Evolutionary conservation across 2,888 invertebrate genomes (phyloP).

Genomic region (Endomychus coccineus): DNA sequence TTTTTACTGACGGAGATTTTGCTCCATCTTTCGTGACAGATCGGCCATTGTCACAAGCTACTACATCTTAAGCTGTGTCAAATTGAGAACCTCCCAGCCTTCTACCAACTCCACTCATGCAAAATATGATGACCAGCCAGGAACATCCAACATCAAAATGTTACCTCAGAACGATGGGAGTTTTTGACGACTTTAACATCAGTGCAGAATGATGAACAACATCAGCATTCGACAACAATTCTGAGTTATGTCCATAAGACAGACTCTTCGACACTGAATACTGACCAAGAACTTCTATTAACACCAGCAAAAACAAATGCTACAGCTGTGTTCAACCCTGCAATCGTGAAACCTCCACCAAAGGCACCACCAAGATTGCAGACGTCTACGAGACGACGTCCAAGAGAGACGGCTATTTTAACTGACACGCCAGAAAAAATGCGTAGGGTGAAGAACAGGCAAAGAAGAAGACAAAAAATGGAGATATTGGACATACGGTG

Average conservation of each 20-base stretch:
- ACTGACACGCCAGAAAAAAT: constrained; percentile 2
- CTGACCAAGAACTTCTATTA: background rate
- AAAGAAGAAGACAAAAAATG: constrained; percentile 2
- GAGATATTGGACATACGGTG: background rate
- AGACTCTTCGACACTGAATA: background rate
- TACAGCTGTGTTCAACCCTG: constrained; percentile 6
- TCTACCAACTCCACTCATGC: background rate
- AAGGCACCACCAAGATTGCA: constrained; percentile 5
- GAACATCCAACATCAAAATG: no score
- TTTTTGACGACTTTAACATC: background rate
- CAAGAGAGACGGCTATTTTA: constrained; percentile 1
- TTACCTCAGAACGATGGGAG: no score
- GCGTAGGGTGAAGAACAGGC: constrained; percentile 6
- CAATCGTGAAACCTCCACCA: constrained; percentile 3
- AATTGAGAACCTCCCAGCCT: constrained; percentile 1
- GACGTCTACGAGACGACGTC: background rate
- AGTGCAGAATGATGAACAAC: background rate
- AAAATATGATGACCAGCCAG: no score
- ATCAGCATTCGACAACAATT: background rate
- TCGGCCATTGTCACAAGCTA: constrained; percentile 4
- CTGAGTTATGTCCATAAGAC: no score
- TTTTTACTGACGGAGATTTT: constrained; percentile 4
- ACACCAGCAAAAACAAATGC: background rate
- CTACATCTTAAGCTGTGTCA: constrained; percentile 1
- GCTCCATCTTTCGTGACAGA: constrained; percentile 7